Evolutionary conservation across 2,797 vertebrate species (phyloP).

Genomic region (Fistularia commersonii): DNA sequence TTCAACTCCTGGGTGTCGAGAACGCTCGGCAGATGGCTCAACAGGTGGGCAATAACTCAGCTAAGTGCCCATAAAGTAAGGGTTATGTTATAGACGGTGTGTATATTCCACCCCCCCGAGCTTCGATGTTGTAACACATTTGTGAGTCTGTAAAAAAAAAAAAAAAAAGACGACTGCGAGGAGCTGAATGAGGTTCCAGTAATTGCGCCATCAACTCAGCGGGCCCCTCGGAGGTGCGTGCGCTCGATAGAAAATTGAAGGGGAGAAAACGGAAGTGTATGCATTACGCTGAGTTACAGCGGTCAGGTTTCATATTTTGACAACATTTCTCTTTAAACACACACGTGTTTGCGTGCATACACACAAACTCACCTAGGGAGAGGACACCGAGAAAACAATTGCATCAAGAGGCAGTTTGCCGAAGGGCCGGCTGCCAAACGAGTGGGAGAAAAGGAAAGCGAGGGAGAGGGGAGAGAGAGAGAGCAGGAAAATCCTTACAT

Average conservation of each 20-base stretch:
- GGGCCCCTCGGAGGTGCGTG: slow-evolving; percentile 10
- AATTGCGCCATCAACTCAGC: slow-evolving; percentile 32
- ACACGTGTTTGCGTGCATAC: slow-evolving; percentile 11
- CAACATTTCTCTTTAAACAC: not conserved
- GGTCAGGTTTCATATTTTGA: too few species aligned
- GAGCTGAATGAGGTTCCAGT: slow-evolving; percentile 26
- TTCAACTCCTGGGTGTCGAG: too few species aligned
- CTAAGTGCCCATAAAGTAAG: not conserved
- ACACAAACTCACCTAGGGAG: slow-evolving; percentile 33
- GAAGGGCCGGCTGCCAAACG: slow-evolving; percentile 74
- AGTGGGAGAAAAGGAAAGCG: slow-evolving; percentile 49
- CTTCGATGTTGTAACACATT: slow-evolving; percentile 20
- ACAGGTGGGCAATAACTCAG: slow-evolving; percentile 4
- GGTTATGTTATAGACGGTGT: slow-evolving; percentile 12
- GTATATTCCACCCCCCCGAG: slow-evolving; percentile 7
- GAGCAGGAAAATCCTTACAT: slow-evolving; percentile 87
- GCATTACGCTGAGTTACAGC: too few species aligned
- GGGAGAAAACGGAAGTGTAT: not conserved
- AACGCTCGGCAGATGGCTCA: too few species aligned
- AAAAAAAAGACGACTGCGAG: slow-evolving; percentile 5
- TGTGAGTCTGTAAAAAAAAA: slow-evolving; percentile 20
- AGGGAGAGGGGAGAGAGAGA: slow-evolving; percentile 23
- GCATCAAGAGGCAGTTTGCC: slow-evolving; percentile 54
- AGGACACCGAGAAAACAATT: slow-evolving; percentile 49
- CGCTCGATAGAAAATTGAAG: not conserved